A percentile compares a stretch with the other conserved stretches of the same genome.
These are phyloP conservation scores for Scaptodrosophila lebanonensis DNA, from an alignment of 1,140 invertebrate genomes.

Conservation along the genomic window DNA sequence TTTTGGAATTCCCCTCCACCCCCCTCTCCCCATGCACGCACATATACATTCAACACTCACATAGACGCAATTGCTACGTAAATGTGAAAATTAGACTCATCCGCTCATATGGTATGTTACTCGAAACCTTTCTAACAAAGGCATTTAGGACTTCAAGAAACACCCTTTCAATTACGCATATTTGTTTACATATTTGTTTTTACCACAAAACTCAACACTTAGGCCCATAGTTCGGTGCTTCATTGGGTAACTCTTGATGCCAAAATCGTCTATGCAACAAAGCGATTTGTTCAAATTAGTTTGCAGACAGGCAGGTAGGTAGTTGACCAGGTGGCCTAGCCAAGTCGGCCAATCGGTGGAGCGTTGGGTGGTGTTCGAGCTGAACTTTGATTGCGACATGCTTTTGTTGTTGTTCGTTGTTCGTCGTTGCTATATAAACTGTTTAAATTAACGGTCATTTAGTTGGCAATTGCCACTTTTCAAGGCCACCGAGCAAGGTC, in stretches of 20 bases:
- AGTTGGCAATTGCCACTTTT: conserved; percentile 12
- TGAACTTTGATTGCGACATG: conserved; percentile 21
- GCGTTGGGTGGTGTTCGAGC: conserved; percentile 20
- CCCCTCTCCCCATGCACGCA: too few relatives aligned
- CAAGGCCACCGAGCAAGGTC: conserved; percentile 23
- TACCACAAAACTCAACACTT: too few relatives aligned
- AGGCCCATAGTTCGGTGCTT: too few relatives aligned
- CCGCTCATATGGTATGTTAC: too few relatives aligned
- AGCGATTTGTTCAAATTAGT: conserved; percentile 39
- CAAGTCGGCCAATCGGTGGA: conserved; percentile 37
- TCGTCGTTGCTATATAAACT: conserved; percentile 25
- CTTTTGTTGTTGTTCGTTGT: conserved; percentile 28
- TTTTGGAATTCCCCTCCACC: too few relatives aligned
- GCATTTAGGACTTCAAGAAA: too few relatives aligned
- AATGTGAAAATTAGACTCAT: too few relatives aligned
- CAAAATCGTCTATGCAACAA: conserved; percentile 46
- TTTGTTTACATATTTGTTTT: too few relatives aligned
- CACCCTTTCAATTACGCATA: too few relatives aligned
- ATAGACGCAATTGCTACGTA: too few relatives aligned
- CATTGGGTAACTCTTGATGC: conserved; percentile 45
- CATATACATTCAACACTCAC: too few relatives aligned
- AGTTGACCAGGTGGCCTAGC: conserved; percentile 28
- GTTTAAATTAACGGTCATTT: conserved; percentile 13
- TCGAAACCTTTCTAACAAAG: too few relatives aligned
- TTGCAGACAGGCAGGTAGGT: background rate